Base-by-base conservation (phyloP, 2,113 vertebrate species). In the Condylura cristata region DNA sequence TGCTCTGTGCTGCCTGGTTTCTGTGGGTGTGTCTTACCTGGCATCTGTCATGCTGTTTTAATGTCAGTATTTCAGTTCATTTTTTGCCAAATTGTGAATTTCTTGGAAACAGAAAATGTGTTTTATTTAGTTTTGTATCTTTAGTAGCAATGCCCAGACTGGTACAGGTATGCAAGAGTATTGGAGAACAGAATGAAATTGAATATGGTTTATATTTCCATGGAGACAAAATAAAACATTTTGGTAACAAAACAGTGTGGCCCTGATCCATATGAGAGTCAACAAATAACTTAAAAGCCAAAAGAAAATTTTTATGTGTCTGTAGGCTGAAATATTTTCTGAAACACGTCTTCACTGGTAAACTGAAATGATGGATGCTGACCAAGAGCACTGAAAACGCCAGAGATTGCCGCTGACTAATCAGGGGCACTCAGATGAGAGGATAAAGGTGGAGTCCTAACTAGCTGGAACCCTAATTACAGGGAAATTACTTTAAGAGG, bases 1-100 rank as follows among this genome's bases (percentile, higher is more conserved):
- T n/a, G n/a, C n/a, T 37, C 24, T 18, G 18, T 17, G 76, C 44
- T 34, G 32, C n/a, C 30, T 0, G 44, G 14, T 0, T 12, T 26
- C 2, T 3, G 26, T 51, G 18, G 37, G 16, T 8, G 3, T 0
- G 4, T 51, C 74, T 30, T 14, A 1, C 17, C 28, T 34, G 3
- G 8, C 12, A 11, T 11, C 34, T n/a, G 26, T 18, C 10, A 3
- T 16, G 0, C 5, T 41, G 18, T 28, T 63, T 65, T 41, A 60
- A 22, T 18, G 39, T 20, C 79, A 24, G 39, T 17, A 8, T 46
- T 32, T 68, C 53, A 86, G 65, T 37, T 28, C 18, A 6, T 51
- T 53, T 61, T 28, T 24, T 6, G 28, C 79, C 74, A 48, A 46
- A 60, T 2, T n/a, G 46, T 48, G 79, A 30, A 10, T 46, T 58